These are phyloP conservation scores for Dicrurus megarhynchus DNA, from an alignment of 2,113 vertebrate genomes.

Conservation along the genomic window DNA sequence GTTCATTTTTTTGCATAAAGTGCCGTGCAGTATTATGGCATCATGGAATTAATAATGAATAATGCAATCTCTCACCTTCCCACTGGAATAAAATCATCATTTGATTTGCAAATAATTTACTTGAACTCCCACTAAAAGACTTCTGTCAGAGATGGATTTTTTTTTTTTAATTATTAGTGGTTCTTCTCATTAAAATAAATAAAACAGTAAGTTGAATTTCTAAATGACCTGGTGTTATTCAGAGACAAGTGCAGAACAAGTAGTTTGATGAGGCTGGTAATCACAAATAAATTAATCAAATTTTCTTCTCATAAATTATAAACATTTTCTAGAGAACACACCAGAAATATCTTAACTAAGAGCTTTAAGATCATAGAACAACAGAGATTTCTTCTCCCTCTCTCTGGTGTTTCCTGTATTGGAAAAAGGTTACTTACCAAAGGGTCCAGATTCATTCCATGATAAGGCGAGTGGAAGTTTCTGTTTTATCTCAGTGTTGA, in stretches of 20 bases:
- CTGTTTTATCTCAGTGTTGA: not conserved
- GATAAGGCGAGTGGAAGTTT: not conserved
- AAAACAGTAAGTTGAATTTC: not conserved
- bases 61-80: not conserved
- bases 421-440: not conserved
- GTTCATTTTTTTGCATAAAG: not conserved
- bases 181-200: conserved; percentile 23
- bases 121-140: not conserved
- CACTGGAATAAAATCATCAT: not conserved
- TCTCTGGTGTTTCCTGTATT: not conserved
- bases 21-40: not conserved
- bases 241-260: not conserved
- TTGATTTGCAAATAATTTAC: conserved; percentile 26
- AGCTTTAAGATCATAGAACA: not conserved
- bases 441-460: not conserved
- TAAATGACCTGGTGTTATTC: not conserved
- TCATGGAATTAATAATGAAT: conserved; percentile 10
- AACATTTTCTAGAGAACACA: not conserved
- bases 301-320: not conserved
- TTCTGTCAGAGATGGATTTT: not conserved
- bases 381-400: not conserved
- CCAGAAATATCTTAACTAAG: not conserved
- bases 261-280: not conserved
- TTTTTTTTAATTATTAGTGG: not conserved
- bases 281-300: not conserved